A percentile compares a stretch with the other conserved stretches of the same genome.
Evolutionary conservation across 2,888 invertebrate species (phyloP).

Genomic region (Pterostichus niger): DNA sequence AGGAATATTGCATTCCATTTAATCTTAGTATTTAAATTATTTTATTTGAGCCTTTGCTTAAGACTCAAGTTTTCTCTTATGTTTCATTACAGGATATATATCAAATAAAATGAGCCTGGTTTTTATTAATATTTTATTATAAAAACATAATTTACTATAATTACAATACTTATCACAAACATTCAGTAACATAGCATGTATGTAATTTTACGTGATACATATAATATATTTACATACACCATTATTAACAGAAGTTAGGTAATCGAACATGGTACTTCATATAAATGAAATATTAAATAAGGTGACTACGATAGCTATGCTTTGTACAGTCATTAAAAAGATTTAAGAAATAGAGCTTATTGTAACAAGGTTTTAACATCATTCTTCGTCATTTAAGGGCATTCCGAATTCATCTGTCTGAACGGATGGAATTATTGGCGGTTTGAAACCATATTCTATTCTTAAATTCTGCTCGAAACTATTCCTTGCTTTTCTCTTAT

Average conservation of each 20-base stretch:
- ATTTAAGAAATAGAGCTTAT: background rate
- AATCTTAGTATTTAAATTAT: background rate
- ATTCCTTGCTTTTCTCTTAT: constrained; percentile 74
- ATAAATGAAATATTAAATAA: constrained; percentile 24
- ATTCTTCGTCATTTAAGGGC: constrained; percentile 78
- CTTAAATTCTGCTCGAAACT: constrained; percentile 83
- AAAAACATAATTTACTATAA: constrained; percentile 54
- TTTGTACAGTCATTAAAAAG: constrained; percentile 30
- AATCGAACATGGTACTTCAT: background rate
- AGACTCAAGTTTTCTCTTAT: too few relatives aligned
- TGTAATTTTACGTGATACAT: constrained; percentile 16
- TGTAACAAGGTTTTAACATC: background rate
- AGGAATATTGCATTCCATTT: too few relatives aligned
- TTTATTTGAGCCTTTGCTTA: too few relatives aligned
- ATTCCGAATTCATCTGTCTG: constrained; percentile 88
- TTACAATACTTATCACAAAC: constrained; percentile 55
- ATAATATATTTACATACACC: constrained; percentile 49
- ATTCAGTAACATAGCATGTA: constrained; percentile 44
- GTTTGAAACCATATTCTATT: constrained; percentile 91
- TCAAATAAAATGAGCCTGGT: too few relatives aligned
- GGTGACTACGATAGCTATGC: constrained; percentile 12
- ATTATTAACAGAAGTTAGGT: constrained; percentile 22
- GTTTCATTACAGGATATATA: too few relatives aligned
- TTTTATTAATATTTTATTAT: constrained; percentile 33
- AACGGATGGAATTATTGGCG: constrained; percentile 88